A percentile compares a stretch with the other conserved stretches of the same genome.
phyloP scores from a whole-genome alignment of 2,797 vertebrate genomes.

The Aulostomus chinensis region DNA sequence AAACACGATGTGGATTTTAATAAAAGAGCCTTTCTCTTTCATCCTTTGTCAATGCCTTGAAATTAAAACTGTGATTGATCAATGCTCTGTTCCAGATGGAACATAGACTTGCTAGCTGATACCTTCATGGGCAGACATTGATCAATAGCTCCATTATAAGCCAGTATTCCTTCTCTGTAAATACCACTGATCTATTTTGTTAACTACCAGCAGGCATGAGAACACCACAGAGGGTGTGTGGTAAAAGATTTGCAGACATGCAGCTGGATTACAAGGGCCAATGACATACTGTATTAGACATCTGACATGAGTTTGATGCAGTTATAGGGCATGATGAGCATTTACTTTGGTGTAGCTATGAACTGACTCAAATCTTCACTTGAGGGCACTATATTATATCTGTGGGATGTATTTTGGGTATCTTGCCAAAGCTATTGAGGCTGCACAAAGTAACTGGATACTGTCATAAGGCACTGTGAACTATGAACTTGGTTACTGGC shows the following conservation, averaged over 20 bases:
- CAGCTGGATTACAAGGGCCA: slow-evolving; percentile 1
- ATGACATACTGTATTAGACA: background rate
- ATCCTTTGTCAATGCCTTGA: slow-evolving; percentile 3
- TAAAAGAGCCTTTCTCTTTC: slow-evolving; percentile 11
- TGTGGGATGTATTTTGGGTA: slow-evolving; percentile 30
- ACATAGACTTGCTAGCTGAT: slow-evolving; percentile 32
- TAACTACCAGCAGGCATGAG: slow-evolving; percentile 22
- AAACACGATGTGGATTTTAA: background rate
- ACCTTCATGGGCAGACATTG: slow-evolving; percentile 21
- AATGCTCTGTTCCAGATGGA: slow-evolving; percentile 9
- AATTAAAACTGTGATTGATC: slow-evolving; percentile 34
- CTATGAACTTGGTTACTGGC: slow-evolving; percentile 25
- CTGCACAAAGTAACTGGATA: slow-evolving; percentile 37
- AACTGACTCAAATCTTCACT: slow-evolving; percentile 6
- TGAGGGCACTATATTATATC: slow-evolving; percentile 8
- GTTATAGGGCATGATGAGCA: background rate
- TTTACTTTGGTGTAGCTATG: background rate
- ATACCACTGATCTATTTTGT: slow-evolving; percentile 1
- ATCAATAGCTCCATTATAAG: slow-evolving; percentile 32
- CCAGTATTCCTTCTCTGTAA: slow-evolving; percentile 18
- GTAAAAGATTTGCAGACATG: slow-evolving; percentile 5
- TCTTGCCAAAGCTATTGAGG: slow-evolving; percentile 26
- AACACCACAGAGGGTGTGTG: slow-evolving; percentile 6
- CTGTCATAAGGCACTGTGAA: slow-evolving; percentile 27
- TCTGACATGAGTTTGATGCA: slow-evolving; percentile 7